Base-by-base conservation (phyloP, 2,888 invertebrate genomes). In the Chelonus formosanus region DNA sequence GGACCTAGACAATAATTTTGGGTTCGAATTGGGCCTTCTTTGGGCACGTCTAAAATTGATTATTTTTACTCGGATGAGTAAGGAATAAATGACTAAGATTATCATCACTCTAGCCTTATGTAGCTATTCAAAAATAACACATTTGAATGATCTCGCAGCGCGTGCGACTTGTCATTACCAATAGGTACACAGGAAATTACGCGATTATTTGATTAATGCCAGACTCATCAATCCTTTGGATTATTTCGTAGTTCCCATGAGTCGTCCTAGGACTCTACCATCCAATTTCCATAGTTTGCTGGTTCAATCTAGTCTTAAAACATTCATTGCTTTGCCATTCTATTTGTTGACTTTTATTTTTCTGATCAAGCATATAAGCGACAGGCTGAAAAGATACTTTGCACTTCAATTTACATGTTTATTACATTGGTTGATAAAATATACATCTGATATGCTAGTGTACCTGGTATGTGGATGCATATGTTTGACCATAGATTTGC, bases 161-260 rank as follows among this genome's bases (percentile, higher is more conserved):
- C 56, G 63, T 63, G 63, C 47, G 63, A 56, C 35, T 58, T 59
- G 53, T 53, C 61, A 5, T 45, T 34, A 43, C 5, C 40, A 65
- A 70, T 67, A 67, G 20, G 62, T 60, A 66, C 60, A 67, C 59
- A 62, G 73, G 74, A 74, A 73, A 74, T 74, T 72, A 68, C 70
- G 70, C 68, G 72, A 73, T 74, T 70, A 71, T 74, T 74, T 69
- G 70, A 73, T 73, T 72, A 74, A 71, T 71, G 67, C 32, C 45
- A 63, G 32, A 53, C 56, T 52, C 61, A 44, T 62, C 61, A 66
- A 66, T 66, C 52, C 61, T 32, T 54, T 55, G 61, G 67, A 64
- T 69, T 69, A 59, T 64, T 52, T 40, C 32, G 36, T 40, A 57
- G 62, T 67, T 53, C 48, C 47, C 53, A 50, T 45, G 53, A 52